These are phyloP conservation scores for Gymnogyps californianus DNA, from an alignment of 2,113 vertebrate species.

Conservation along the genomic window DNA sequence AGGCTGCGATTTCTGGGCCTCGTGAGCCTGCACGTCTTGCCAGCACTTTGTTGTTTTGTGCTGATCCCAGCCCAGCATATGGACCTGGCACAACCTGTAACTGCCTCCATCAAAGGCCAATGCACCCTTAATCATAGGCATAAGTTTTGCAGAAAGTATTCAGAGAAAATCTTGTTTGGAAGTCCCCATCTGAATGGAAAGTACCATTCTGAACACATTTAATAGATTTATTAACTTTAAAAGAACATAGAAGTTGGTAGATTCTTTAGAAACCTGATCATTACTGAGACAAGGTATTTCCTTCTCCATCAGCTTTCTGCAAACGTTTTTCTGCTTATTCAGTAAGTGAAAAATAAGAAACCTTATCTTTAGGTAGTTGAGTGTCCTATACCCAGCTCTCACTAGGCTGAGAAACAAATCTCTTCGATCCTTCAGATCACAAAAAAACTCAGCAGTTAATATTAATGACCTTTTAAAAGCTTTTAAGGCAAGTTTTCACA, in stretches of 20 bases:
- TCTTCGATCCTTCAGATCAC: neutral
- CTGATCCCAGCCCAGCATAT: neutral
- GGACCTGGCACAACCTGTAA: neutral
- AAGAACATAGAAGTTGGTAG: neutral
- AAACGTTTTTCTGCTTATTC: neutral
- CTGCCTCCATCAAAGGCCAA: neutral
- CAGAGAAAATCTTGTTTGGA: neutral
- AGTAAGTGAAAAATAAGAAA: neutral
- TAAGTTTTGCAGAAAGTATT: neutral
- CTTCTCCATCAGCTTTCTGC: neutral
- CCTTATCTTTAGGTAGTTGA: neutral
- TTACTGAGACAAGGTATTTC: neutral
- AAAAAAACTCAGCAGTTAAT: neutral
- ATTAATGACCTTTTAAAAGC: neutral
- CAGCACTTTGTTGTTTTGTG: neutral
- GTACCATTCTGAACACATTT: neutral
- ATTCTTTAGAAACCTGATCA: neutral
- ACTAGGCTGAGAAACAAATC: neutral
- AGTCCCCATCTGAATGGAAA: neutral
- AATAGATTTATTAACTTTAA: constrained; percentile 2
- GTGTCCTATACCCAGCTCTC: neutral
- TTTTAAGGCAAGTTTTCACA: constrained; percentile 9
- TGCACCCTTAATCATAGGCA: fast-evolving
- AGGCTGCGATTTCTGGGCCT: neutral
- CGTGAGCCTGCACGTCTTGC: neutral